phyloP scores from a whole-genome alignment of 2,113 vertebrate genomes.

The Nesogale talazaci region DNA sequence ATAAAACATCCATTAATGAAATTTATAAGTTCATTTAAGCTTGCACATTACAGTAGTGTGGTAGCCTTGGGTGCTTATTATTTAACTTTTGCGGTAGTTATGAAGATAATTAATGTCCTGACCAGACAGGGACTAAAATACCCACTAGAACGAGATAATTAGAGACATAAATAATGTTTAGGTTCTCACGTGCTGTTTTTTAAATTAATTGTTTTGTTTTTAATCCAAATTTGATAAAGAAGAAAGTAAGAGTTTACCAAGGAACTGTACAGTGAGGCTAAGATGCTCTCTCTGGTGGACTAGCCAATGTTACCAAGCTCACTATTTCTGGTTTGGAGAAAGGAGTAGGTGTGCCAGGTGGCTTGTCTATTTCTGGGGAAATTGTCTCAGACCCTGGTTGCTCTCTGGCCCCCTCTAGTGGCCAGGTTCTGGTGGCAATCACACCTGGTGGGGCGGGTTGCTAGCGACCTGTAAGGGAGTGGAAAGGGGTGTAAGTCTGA shows the following conservation, averaged over 20 bases:
- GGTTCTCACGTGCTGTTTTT: conserved; percentile 79
- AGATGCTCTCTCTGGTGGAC: not conserved
- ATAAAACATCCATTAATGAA: conserved; percentile 88
- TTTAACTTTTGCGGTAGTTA: conserved; percentile 90
- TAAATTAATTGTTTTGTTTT: conserved; percentile 86
- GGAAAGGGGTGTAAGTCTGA: not conserved
- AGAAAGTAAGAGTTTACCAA: conserved; percentile 72
- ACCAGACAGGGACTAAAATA: conserved; percentile 87
- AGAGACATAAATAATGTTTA: conserved; percentile 86
- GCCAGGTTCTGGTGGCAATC: not conserved
- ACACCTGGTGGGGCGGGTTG: rapidly evolving
- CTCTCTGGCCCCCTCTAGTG: conserved; percentile 59
- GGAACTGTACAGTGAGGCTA: not conserved
- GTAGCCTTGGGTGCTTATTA: conserved; percentile 87
- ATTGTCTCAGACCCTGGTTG: not conserved
- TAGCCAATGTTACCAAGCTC: not conserved
- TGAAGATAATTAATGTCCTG: conserved; percentile 89
- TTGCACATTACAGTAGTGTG: conserved; percentile 83
- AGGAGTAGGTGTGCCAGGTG: too few relatives aligned
- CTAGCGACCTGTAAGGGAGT: not conserved
- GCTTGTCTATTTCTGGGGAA: not conserved
- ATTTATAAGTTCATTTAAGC: conserved; percentile 89
- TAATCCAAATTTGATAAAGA: conserved; percentile 74
- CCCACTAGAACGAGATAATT: conserved; percentile 87
- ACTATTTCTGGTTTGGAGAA: not conserved